Conservation (phyloP, 2,888 invertebrate species). For the Tipula vernalis region DNA sequence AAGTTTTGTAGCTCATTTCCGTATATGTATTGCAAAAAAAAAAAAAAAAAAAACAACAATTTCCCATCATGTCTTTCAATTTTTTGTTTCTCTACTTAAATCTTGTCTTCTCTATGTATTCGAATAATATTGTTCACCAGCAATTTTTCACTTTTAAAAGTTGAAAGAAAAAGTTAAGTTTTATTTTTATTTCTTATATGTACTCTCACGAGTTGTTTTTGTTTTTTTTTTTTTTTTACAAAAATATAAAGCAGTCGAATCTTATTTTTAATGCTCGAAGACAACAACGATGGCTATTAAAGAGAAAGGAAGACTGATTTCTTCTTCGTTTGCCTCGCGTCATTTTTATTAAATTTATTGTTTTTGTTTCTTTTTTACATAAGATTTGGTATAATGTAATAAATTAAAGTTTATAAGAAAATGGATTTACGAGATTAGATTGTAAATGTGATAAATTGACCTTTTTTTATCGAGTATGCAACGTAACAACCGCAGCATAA, state of each 20-base stretch:
- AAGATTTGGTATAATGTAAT: not conserved
- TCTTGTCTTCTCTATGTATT: not conserved
- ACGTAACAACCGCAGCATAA: not conserved
- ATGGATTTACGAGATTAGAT: not conserved
- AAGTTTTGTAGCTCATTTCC: not conserved
- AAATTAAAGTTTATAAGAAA: not conserved
- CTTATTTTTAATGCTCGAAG: not conserved
- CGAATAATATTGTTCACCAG: not conserved
- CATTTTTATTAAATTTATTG: not conserved
- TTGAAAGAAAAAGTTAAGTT: not conserved
- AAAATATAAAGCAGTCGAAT: not conserved
- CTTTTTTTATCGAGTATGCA: not conserved
- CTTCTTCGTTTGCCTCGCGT: not conserved
- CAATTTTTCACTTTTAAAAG: not conserved
- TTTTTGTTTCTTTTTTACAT: not conserved
- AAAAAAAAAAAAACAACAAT: not conserved
- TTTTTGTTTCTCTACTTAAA: not conserved
- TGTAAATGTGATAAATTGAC: not conserved
- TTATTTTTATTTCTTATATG: not conserved
- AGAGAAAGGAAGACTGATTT: not conserved
- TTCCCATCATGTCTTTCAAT: not conserved
- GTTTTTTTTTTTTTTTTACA: not conserved
- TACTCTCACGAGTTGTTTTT: not conserved
- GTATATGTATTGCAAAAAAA: not conserved
- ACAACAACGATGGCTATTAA: not conserved